Conservation (phyloP, 2,888 invertebrate species). For the Phalera bucephala region DNA sequence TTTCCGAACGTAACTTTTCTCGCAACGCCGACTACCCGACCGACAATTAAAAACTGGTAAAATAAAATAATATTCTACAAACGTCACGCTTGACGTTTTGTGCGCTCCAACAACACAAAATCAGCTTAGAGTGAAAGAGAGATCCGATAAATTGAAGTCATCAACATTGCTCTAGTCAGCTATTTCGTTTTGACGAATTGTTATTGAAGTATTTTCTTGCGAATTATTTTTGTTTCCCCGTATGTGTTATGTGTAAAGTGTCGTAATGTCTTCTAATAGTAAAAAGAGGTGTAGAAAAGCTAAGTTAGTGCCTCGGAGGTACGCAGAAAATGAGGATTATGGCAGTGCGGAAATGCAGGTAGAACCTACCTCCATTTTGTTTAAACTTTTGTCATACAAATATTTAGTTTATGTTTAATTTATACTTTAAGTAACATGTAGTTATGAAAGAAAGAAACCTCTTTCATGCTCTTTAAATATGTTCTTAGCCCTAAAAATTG, state of each 20-base stretch:
- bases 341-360: conserved; percentile 20
- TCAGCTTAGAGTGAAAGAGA: not conserved
- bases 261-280: conserved; percentile 15
- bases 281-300: conserved; percentile 40
- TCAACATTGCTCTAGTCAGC: not conserved
- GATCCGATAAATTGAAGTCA: not conserved
- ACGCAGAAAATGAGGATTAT: conserved; percentile 13
- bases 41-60: not conserved
- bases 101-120: not conserved
- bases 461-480: no score
- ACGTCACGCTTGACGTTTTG: not conserved
- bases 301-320: conserved; percentile 40
- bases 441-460: no score
- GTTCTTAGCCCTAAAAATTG: no score
- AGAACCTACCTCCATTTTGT: conserved; percentile 28
- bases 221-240: not conserved
- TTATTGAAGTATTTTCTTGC: no score
- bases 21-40: not conserved
- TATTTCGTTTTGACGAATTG: no score
- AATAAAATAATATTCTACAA: not conserved
- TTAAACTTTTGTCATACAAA: conserved; percentile 15
- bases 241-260: conserved; percentile 5
- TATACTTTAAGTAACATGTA: no score
- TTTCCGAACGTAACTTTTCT: not conserved
- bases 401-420: no score